Evolutionary conservation across 2,888 invertebrate species (phyloP), one percentile per base, ranked within the genome.

Genomic region (Timema podura): DNA sequence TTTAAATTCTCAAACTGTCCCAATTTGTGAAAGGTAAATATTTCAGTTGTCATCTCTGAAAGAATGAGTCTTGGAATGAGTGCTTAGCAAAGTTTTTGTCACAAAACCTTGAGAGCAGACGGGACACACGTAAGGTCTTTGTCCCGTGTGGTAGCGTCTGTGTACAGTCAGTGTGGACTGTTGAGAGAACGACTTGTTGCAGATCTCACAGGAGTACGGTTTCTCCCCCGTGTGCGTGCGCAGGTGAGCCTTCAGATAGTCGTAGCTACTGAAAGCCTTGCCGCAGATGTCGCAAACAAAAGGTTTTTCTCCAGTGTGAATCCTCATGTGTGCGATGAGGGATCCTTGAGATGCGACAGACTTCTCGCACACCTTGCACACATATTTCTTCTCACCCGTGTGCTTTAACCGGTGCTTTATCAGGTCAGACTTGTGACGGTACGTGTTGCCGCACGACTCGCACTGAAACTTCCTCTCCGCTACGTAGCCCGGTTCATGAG

Each of bases 231-330:
- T 67, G 51, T 70, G 70, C 80, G 80, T 81, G 11, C 81, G 77
- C 68, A 80, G 81, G 76, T 81, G 81, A 6, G 81, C 81, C 30
- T 80, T 80, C 71, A 81, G 80, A 71, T 81, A 81, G 72, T 81
- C 81, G 59, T 80, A 77, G 74, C 81, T 80, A 0, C 80, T 81
- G 72, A 81, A 81, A 15, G 81, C 80, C 67, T 81, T 81, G 71
- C 81, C 81, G 69, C 81, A 81, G 7, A 74, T 78, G 77, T 83
- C 83, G 81, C 87, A 87, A 0, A 85, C 83, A 75, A 87, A 84
- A 0, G 87, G 87, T 79, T 87, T 87, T 79, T 86, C 85, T 0
- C 87, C 87, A 2, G 86, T 85, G 78, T 87, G 87, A 67, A 87
- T 87, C 57, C 87, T 80, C 73, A 86, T 82, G 77, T 87, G 87